A percentile compares a stretch with the other conserved stretches of the same genome.
phyloP scores from a whole-genome alignment of 2,797 vertebrate genomes.

The Acanthopagrus latus region DNA sequence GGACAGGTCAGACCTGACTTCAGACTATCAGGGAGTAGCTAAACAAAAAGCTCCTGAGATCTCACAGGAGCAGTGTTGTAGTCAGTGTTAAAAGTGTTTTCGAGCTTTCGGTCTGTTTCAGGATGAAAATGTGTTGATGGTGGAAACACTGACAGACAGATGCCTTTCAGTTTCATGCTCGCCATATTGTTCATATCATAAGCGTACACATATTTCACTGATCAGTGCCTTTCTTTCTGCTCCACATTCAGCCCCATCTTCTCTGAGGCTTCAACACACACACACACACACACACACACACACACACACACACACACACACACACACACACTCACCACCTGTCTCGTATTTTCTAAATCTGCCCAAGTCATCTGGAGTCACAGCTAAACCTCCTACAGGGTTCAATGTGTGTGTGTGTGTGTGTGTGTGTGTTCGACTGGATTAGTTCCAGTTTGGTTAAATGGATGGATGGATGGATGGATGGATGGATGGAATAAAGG shows the following conservation, averaged over 20 bases:
- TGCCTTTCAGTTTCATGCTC: background rate
- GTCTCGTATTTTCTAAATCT: slow-evolving; percentile 19
- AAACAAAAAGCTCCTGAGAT: no score
- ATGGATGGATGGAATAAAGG: background rate
- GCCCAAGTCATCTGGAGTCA: slow-evolving; percentile 34
- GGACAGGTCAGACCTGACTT: no score
- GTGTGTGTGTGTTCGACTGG: slow-evolving; percentile 8
- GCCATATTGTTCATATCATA: background rate
- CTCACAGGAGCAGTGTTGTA: no score
- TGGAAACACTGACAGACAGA: no score
- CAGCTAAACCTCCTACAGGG: slow-evolving; percentile 9
- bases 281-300: slow-evolving; percentile 19
- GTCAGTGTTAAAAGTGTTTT: no score
- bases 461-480: background rate
- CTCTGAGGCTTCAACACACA: background rate
- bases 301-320: slow-evolving; percentile 19
- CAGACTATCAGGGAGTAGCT: no score
- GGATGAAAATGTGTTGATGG: background rate
- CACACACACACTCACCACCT: slow-evolving; percentile 15
- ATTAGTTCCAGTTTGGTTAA: slow-evolving; percentile 10
- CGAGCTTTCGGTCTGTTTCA: background rate
- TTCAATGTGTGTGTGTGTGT: slow-evolving; percentile 11
- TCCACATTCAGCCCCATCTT: slow-evolving; percentile 1
- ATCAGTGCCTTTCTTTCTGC: background rate
- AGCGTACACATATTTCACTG: background rate